Evolutionary conservation across 2,797 vertebrate genomes (phyloP).

Genomic region (Microcaecilia unicolor): DNA sequence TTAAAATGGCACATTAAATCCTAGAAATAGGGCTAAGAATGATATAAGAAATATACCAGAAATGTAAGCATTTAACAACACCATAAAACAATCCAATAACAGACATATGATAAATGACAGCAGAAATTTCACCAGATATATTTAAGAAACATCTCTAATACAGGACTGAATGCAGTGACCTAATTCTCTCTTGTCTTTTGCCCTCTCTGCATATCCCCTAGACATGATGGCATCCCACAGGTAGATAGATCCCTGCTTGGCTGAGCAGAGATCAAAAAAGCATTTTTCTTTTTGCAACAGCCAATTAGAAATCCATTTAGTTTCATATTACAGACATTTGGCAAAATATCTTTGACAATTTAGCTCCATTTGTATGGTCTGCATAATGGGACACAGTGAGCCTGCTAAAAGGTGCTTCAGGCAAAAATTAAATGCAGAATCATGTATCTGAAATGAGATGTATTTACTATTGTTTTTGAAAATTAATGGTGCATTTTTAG

Average conservation of each 20-base stretch:
- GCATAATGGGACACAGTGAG: conserved; percentile 85
- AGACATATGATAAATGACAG: too few species aligned
- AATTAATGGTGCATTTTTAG: conserved; percentile 99
- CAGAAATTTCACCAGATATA: conserved; percentile 18
- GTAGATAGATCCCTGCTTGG: conserved; percentile 63
- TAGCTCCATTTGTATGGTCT: conserved; percentile 77
- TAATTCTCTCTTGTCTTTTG: conserved; percentile 36
- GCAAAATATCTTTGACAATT: conserved; percentile 66
- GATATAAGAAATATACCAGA: too few species aligned
- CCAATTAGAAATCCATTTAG: conserved; percentile 83
- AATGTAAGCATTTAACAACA: too few species aligned
- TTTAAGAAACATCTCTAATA: conserved; percentile 31
- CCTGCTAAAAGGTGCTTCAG: conserved; percentile 68
- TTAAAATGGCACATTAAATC: too few species aligned
- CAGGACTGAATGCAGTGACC: conserved; percentile 16
- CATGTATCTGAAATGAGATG: conserved; percentile 77
- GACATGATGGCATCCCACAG: conserved; percentile 20
- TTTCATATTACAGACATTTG: conserved; percentile 70
- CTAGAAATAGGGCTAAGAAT: too few species aligned
- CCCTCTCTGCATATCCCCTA: conserved; percentile 19
- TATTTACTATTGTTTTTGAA: conserved; percentile 94
- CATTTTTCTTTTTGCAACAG: conserved; percentile 72
- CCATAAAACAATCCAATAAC: too few species aligned
- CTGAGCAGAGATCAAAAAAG: conserved; percentile 68
- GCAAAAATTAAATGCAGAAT: conserved; percentile 83